Conservation (phyloP, 2,888 invertebrate species). For the Oithona nana region DNA sequence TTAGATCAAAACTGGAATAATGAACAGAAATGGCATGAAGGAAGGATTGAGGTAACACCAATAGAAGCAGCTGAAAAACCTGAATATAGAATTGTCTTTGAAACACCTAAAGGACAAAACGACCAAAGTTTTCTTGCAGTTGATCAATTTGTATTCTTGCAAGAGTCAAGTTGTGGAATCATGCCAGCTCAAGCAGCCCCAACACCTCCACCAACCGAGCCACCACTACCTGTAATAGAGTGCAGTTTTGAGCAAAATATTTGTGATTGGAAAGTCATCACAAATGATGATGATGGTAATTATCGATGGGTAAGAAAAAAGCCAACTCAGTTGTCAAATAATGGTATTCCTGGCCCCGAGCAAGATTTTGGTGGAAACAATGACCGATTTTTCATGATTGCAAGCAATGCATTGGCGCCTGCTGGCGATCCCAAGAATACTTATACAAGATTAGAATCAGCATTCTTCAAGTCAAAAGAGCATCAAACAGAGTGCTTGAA, state of each 20-base stretch:
- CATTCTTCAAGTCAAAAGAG: neutral
- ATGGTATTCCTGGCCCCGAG: neutral
- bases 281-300: neutral
- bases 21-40: neutral
- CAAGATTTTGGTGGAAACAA: neutral
- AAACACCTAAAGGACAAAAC: neutral
- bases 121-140: neutral
- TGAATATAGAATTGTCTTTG: too few species aligned
- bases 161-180: neutral
- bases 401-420: neutral
- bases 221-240: neutral
- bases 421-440: neutral
- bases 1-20: neutral
- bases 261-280: neutral
- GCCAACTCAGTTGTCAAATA: neutral
- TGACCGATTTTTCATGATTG: neutral
- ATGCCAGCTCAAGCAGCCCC: too few species aligned
- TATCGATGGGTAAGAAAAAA: neutral
- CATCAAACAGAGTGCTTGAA: neutral
- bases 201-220: too few species aligned
- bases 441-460: too few species aligned
- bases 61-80: too few species aligned
- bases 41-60: neutral
- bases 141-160: neutral
- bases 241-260: neutral